These are phyloP conservation scores for Drosophila pegasa DNA, from an alignment of 2,888 invertebrate genomes.

Conservation along the genomic window DNA sequence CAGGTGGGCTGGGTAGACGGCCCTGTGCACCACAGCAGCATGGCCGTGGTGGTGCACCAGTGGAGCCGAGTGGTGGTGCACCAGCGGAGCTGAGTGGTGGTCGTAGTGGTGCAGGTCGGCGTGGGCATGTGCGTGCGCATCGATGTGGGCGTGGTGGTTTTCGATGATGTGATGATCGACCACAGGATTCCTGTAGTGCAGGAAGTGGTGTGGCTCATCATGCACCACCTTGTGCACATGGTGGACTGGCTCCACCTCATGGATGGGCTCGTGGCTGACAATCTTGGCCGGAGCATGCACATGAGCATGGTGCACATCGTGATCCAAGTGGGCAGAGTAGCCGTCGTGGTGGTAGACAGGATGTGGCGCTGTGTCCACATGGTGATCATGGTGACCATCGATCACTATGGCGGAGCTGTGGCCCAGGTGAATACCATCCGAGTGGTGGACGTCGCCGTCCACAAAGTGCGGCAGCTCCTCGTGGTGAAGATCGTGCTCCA, in stretches of 20 bases:
- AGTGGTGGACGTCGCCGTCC: constrained; percentile 73
- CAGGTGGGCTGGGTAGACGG: constrained; percentile 74
- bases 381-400: constrained; percentile 75
- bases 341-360: constrained; percentile 77
- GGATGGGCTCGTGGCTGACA: constrained; percentile 82
- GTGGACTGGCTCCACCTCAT: constrained; percentile 82
- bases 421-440: constrained; percentile 79
- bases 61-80: constrained; percentile 65
- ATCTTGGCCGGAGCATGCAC: constrained; percentile 75
- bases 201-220: constrained; percentile 83
- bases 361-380: constrained; percentile 61
- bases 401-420: constrained; percentile 81
- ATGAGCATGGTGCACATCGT: constrained; percentile 64
- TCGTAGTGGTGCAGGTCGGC: constrained; percentile 68
- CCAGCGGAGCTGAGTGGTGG: constrained; percentile 63
- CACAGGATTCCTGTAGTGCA: constrained; percentile 82
- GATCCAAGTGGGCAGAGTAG: constrained; percentile 66
- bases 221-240: constrained; percentile 83
- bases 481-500: constrained; percentile 68
- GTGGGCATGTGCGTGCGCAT: constrained; percentile 73
- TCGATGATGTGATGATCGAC: constrained; percentile 82
- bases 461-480: constrained; percentile 66
- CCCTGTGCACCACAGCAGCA: constrained; percentile 69
- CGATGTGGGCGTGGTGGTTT: constrained; percentile 72
- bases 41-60: constrained; percentile 73